Evolutionary conservation across 2,797 vertebrate species (phyloP).

Genomic region (Dendrocincla fuliginosa): DNA sequence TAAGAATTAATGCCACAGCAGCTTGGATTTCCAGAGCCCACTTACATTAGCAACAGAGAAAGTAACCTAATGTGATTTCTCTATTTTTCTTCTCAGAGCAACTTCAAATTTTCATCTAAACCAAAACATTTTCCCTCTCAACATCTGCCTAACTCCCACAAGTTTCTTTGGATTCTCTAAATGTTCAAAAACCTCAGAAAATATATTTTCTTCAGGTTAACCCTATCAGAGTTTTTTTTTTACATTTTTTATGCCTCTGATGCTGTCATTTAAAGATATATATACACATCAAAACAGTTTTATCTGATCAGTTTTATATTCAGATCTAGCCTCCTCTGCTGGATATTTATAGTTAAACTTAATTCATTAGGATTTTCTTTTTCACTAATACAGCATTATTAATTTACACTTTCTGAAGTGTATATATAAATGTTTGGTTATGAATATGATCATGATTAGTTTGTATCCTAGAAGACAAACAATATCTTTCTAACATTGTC

Average conservation of each 20-base stretch:
- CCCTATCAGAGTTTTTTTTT: not conserved
- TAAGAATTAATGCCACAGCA: not conserved
- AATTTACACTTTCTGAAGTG: not conserved
- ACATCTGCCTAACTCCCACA: not conserved
- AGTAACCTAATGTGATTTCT: not conserved
- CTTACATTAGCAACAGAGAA: not conserved
- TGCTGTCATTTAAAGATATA: not conserved
- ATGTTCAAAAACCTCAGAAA: not conserved
- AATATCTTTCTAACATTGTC: not conserved
- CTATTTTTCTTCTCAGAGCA: not conserved
- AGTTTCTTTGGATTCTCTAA: not conserved
- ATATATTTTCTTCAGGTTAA: not conserved
- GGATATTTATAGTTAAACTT: not conserved
- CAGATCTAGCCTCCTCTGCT: slow-evolving; percentile 44
- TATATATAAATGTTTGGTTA: not conserved
- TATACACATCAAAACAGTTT: not conserved
- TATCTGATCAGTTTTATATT: not conserved
- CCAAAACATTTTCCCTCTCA: not conserved
- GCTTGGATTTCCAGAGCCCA: not conserved
- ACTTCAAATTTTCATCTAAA: not conserved
- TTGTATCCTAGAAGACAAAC: not conserved
- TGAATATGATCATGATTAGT: not conserved
- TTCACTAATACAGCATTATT: not conserved
- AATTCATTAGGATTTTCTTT: not conserved
- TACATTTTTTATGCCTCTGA: not conserved